phyloP scores from a whole-genome alignment of 2,888 invertebrate species.

The Ormia ochracea region DNA sequence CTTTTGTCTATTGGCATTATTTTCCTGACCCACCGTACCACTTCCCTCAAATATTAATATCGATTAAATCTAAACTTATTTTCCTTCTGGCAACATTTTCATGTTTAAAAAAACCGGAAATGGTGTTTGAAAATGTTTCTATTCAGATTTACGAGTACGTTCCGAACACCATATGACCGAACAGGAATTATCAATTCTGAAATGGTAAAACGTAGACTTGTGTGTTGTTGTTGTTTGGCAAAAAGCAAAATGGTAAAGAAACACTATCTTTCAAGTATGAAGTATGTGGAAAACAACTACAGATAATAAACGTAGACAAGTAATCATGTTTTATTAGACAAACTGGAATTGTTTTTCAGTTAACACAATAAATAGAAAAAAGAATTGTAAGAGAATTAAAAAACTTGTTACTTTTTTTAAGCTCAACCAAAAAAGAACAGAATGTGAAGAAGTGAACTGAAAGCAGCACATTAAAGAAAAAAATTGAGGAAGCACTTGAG shows the following conservation, averaged over 20 bases:
- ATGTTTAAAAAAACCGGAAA: not conserved
- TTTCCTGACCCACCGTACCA: no score
- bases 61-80: no score
- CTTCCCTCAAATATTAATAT: no score
- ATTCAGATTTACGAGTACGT: not conserved
- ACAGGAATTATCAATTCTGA: slow-evolving; percentile 14
- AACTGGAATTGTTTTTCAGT: slow-evolving; percentile 29
- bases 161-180: not conserved
- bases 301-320: slow-evolving; percentile 57
- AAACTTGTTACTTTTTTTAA: slow-evolving; percentile 30
- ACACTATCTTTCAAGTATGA: slow-evolving; percentile 48
- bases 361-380: slow-evolving; percentile 1
- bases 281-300: slow-evolving; percentile 43
- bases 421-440: not conserved
- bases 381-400: not conserved
- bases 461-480: slow-evolving; percentile 10
- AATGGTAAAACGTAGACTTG: slow-evolving; percentile 16
- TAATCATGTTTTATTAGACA: slow-evolving; percentile 53
- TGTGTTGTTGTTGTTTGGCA: slow-evolving; percentile 51
- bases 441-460: slow-evolving; percentile 11
- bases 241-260: slow-evolving; percentile 49
- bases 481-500: slow-evolving; percentile 61
- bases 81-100: not conserved
- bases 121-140: slow-evolving; percentile 5
- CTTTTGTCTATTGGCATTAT: no score